phyloP scores from a whole-genome alignment of 2,888 invertebrate species.

The Epistrophe eligans region DNA sequence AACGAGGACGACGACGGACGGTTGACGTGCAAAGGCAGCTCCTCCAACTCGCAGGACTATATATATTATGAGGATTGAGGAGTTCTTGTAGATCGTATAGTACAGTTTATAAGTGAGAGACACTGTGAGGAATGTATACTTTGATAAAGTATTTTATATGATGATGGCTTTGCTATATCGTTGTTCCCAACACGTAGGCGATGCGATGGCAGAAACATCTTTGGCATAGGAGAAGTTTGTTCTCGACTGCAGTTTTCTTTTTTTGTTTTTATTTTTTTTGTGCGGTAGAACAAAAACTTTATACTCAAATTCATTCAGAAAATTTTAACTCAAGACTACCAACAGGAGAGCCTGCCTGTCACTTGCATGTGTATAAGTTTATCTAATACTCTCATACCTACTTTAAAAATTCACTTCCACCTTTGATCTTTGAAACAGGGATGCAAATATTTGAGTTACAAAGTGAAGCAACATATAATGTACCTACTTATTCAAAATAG shows the following conservation, averaged over 20 bases:
- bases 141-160: slow-evolving; percentile 47
- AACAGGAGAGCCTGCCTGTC: slow-evolving; percentile 25
- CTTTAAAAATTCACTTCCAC: slow-evolving; percentile 38
- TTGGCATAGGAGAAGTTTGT: slow-evolving; percentile 54
- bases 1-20: neutral
- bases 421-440: slow-evolving; percentile 14
- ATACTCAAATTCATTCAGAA: slow-evolving; percentile 43
- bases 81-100: neutral
- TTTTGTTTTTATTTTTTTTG: neutral
- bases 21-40: neutral
- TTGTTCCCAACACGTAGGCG: slow-evolving; percentile 35
- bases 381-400: slow-evolving; percentile 39
- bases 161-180: slow-evolving; percentile 29
- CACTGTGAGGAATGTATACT: slow-evolving; percentile 11
- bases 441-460: neutral
- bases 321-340: slow-evolving; percentile 33
- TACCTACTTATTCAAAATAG: no score
- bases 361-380: slow-evolving; percentile 52
- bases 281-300: slow-evolving; percentile 24
- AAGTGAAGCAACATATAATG: no score
- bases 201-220: slow-evolving; percentile 46
- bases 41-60: slow-evolving; percentile 10
- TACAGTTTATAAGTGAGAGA: no score
- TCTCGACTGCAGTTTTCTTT: neutral
- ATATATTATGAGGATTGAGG: neutral